A percentile compares a stretch with the other conserved stretches of the same genome.
Conservation (phyloP, 2,888 invertebrate genomes). For the Seira musarum region DNA sequence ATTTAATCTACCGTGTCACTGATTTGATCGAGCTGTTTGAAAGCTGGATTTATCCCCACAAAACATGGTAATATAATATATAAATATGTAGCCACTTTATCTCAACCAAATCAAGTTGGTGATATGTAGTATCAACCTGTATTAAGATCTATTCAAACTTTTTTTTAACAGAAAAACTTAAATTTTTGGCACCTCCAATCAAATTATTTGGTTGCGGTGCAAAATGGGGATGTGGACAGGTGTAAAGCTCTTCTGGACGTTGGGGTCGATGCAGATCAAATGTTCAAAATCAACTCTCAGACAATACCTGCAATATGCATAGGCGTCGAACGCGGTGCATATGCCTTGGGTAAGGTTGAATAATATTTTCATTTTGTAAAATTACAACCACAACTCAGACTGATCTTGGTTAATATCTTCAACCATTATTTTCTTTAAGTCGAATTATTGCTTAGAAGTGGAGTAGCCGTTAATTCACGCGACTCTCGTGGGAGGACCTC, state of each 20-base stretch:
- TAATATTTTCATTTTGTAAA: conserved; percentile 1
- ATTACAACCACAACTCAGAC: too few species aligned
- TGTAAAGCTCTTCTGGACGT: conserved; percentile 62
- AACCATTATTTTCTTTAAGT: conserved; percentile 47
- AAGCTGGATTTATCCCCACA: too few species aligned
- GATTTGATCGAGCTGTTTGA: too few species aligned
- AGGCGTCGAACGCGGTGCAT: conserved; percentile 65
- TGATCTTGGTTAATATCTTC: too few species aligned
- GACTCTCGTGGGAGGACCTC: conserved; percentile 65
- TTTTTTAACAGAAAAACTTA: conserved; percentile 39
- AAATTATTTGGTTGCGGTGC: conserved; percentile 66
- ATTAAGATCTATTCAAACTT: too few species aligned
- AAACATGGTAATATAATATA: too few species aligned
- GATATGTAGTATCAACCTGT: too few species aligned
- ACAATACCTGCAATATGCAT: conserved; percentile 65
- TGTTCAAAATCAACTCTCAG: conserved; percentile 66
- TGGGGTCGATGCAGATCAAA: conserved; percentile 68
- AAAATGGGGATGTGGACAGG: conserved; percentile 64
- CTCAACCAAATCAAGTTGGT: too few species aligned
- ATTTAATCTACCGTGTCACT: too few species aligned
- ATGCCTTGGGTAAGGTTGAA: conserved; percentile 44
- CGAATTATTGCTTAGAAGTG: conserved; percentile 65
- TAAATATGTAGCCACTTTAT: too few species aligned
- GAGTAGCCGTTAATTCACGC: conserved; percentile 65
- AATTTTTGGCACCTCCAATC: conserved; percentile 65